Evolutionary conservation across 2,113 vertebrate genomes (phyloP).

Genomic region (Indicator maculatus): DNA sequence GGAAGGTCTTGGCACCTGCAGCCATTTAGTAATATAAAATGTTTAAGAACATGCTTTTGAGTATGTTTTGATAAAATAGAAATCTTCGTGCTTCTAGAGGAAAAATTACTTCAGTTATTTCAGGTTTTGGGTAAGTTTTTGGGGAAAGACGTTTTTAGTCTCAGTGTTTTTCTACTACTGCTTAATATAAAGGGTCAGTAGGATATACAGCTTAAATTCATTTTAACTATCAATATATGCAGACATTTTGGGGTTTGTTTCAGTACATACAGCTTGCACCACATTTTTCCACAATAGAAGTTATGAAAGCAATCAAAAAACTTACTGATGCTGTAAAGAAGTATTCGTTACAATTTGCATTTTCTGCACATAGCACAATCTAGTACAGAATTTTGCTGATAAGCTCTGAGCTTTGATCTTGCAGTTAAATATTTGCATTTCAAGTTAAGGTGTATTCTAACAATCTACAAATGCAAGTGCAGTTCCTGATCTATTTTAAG

Average conservation of each 20-base stretch:
- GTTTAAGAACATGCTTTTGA: neutral
- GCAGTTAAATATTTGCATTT: conserved; percentile 25
- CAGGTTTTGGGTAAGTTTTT: neutral
- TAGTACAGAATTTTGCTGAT: neutral
- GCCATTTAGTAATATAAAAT: conserved; percentile 5
- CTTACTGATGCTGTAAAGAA: neutral
- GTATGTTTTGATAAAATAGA: neutral
- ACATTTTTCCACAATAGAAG: neutral
- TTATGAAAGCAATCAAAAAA: neutral
- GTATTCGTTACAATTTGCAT: neutral
- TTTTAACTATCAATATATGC: neutral
- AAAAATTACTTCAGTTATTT: neutral
- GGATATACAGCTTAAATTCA: neutral
- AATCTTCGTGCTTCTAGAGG: neutral
- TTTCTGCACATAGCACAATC: neutral
- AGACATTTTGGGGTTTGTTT: neutral
- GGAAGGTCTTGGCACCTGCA: neutral
- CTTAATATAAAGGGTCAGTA: neutral
- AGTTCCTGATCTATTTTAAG: neutral
- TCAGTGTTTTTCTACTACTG: neutral
- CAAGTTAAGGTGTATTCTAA: neutral
- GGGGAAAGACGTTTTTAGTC: neutral
- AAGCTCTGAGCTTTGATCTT: neutral
- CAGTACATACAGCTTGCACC: neutral
- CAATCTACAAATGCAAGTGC: neutral